These are phyloP conservation scores for Zingel zingel DNA, from an alignment of 2,113 vertebrate species.

Conservation along the genomic window DNA sequence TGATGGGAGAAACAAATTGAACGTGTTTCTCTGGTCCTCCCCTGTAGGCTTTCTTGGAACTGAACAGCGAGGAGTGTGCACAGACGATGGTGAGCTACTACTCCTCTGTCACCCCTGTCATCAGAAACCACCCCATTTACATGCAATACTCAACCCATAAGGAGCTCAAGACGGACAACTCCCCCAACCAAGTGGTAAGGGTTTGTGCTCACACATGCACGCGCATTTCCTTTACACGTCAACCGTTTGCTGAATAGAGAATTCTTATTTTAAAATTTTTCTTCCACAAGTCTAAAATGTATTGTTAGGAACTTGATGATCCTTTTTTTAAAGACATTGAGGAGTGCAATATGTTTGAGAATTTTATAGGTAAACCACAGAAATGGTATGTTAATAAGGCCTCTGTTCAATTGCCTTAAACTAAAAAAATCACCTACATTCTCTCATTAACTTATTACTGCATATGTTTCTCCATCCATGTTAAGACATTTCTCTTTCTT, in stretches of 20 bases:
- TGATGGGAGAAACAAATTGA: background rate
- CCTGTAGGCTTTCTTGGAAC: slow-evolving; percentile 93
- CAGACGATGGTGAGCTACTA: slow-evolving; percentile 99
- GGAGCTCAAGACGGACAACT: slow-evolving; percentile 97
- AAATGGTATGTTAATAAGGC: no score
- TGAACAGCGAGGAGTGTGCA: slow-evolving; percentile 95
- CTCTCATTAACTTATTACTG: background rate
- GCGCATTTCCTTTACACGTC: background rate
- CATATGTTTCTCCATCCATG: background rate
- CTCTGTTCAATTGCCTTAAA: background rate
- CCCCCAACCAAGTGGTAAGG: slow-evolving; percentile 94
- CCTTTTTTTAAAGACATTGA: no score
- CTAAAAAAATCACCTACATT: background rate
- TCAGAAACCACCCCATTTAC: slow-evolving; percentile 94
- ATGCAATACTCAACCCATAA: slow-evolving; percentile 99
- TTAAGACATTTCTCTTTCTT: background rate
- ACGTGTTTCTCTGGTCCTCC: slow-evolving; percentile 11
- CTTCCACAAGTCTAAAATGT: no score
- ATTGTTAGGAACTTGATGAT: no score
- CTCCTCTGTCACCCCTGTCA: slow-evolving; percentile 92
- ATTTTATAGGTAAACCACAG: no score
- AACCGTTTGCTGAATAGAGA: no score
- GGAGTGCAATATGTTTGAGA: no score
- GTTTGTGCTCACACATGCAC: no score
- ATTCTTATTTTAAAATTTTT: no score